Percentiles rank a stretch among this genome's conserved stretches.
These are phyloP conservation scores for Theocolax elegans DNA, from an alignment of 1,140 invertebrate species.

Conservation along the genomic window DNA sequence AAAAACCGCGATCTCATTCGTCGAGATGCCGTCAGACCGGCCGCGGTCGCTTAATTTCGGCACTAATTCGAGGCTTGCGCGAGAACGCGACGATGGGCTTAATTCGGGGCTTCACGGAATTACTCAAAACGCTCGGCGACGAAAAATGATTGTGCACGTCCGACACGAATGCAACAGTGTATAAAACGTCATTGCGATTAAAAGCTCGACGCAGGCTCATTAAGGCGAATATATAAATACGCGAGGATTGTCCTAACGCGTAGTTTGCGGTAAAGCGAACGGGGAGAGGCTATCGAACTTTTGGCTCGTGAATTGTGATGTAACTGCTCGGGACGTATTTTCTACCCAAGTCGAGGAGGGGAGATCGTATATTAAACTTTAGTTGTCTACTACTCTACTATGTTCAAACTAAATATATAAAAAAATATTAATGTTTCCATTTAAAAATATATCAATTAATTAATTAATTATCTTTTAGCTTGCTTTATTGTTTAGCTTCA, in stretches of 20 bases:
- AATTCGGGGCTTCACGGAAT: background rate
- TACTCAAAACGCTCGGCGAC: background rate
- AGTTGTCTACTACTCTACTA: too few relatives aligned
- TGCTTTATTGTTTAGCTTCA: too few relatives aligned
- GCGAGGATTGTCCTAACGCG: background rate
- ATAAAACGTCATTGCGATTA: slow-evolving; percentile 7
- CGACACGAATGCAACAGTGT: too few relatives aligned
- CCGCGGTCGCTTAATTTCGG: background rate
- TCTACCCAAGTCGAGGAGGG: background rate
- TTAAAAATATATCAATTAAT: too few relatives aligned
- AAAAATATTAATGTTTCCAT: too few relatives aligned
- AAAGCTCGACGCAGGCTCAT: slow-evolving; percentile 24
- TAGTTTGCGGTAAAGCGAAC: background rate
- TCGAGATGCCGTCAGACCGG: too few relatives aligned
- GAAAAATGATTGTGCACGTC: too few relatives aligned
- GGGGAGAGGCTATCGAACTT: slow-evolving; percentile 13
- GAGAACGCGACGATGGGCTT: background rate
- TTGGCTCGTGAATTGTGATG: background rate
- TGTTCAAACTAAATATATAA: too few relatives aligned
- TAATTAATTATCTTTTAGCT: too few relatives aligned
- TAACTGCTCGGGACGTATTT: too few relatives aligned
- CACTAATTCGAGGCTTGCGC: background rate
- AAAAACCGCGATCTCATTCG: too few relatives aligned
- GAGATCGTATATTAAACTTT: too few relatives aligned
- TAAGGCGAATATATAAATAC: slow-evolving; percentile 2